Base-by-base conservation (phyloP, 2,113 vertebrate species). In the Catagonus wagneri region DNA sequence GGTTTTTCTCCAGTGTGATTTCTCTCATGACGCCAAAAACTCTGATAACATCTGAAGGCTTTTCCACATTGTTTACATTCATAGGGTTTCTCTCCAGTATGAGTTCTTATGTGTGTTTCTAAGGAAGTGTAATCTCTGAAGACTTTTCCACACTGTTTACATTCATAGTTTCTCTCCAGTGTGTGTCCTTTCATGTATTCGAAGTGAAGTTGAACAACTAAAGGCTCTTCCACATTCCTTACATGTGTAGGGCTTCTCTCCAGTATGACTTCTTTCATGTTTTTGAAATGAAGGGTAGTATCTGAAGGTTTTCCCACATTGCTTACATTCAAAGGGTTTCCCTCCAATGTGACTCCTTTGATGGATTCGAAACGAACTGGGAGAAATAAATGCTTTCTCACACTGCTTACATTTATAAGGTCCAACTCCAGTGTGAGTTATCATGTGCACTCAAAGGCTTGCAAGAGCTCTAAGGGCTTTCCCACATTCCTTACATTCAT, bases 1-100 rank as follows among this genome's bases (percentile, higher is more conserved):
- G 69, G 84, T 74, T 71, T 88, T 63, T 95, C 90, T 74, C 84
- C 50, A 7, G 84, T 68, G 0, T 93, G 78, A 80, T 63, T 83
- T 68, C 94, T 93, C 68, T 81, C 66, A 36, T 76, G 90, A 29
- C 76, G 76, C 39, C 7, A 14, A 58, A 83, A 52, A 69, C 72
- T 15, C 44, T 87, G 14, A 58, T 32, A 23, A 74, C 58, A 89
- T 29, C 39, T 29, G 20, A 92, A 9, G 8, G 25, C 25, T 2
- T 68, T 68, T 27, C 25, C n/a, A 44, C 85, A 56, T 22, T 39
- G 17, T 22, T 60, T 36, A 80, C 54, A 60, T 80, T 80, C 3
- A 0, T 80, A 80, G 29, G 39, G 71, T 44, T 23, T 74, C 36
- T 74, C 71, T 74, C 34, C 71, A 36, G n/a, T 60, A 5, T 80